Evolutionary conservation across 2,797 vertebrate species (phyloP).

Genomic region (Lacerta bilineata): DNA sequence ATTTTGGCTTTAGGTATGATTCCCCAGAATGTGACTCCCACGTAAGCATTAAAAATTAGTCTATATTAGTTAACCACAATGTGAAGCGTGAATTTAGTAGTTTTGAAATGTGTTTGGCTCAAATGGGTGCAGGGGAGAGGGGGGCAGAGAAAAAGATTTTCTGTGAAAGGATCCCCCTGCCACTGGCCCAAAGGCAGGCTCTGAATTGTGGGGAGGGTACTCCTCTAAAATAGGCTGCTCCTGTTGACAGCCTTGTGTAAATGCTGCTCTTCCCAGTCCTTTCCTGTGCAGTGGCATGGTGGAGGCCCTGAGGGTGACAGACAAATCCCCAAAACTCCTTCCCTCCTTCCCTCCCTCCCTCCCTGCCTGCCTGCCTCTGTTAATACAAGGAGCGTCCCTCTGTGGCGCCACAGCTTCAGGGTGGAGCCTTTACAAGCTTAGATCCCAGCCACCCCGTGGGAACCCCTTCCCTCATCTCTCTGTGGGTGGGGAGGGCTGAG

Average conservation of each 20-base stretch:
- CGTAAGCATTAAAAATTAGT: background rate
- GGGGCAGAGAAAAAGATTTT: background rate
- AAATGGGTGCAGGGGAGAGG: background rate
- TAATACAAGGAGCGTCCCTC: constrained; percentile 12
- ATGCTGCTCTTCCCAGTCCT: background rate
- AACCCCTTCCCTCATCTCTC: constrained; percentile 27
- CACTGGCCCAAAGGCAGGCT: background rate
- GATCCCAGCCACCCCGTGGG: constrained; percentile 22
- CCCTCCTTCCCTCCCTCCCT: background rate
- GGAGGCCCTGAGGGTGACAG: background rate
- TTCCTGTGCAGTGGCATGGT: background rate
- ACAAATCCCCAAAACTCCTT: background rate
- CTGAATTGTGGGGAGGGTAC: background rate
- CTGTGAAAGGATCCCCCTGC: background rate
- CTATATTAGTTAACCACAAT: background rate
- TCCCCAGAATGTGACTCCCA: too few species aligned
- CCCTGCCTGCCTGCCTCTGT: background rate
- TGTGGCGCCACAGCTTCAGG: constrained; percentile 64
- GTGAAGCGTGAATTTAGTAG: background rate
- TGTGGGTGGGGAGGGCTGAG: constrained; percentile 23
- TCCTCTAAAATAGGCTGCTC: background rate
- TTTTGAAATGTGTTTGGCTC: background rate
- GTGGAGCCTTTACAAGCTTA: constrained; percentile 64
- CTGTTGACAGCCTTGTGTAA: background rate
- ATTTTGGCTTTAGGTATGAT: too few species aligned